Evolutionary conservation across 2,113 vertebrate genomes (phyloP), one percentile per base, ranked within the genome.

Genomic region (Leptobrachium leishanense): DNA sequence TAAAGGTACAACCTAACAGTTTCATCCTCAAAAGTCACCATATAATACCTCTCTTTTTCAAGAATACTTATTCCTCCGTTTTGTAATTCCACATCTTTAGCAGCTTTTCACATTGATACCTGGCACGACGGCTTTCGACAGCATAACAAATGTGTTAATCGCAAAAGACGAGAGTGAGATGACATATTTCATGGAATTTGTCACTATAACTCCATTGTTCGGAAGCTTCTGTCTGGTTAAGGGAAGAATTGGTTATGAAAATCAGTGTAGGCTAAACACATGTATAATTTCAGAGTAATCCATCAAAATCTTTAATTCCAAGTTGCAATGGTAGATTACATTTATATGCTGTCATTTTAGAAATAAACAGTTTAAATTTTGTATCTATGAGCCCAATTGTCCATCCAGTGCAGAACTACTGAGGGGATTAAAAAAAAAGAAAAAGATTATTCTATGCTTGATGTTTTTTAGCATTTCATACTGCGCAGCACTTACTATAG

Each of bases 101-200:
- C 62, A 59, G 72, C 59, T 72, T 68, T 68, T 73, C 43, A 63
- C 54, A 68, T 41, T 68, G 41, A 72, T 80, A 74, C 70, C 53
- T 80, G 63, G 43, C 50, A 74, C n/a, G 12, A n/a, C n/a, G 41
- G 65, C 53, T 68, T 80, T 50, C 67, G 72, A 46, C 39, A 68
- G 64, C 65, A 68, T 62, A 74, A 63, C 78, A 81, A 74, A 81
- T 74, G 54, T 66, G 73, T 74, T 81, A 68, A 74, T 68, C 41
- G 20, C 78, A 74, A 81, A 81, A 68, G 78, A 31, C 40, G 40
- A 55, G 72, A 74, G 46, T 42, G 57, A 74, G 64, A 74, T 68
- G 73, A 50, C 40, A 74, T 44, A 80, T 80, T 74, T 80, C 40
- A 65, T 50, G 78, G 71, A 68, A 81, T 81, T 81, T 68, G 73